Evolutionary conservation across 2,797 vertebrate species (phyloP), one percentile per base, ranked within the genome.

Genomic region (Brotula barbata): DNA sequence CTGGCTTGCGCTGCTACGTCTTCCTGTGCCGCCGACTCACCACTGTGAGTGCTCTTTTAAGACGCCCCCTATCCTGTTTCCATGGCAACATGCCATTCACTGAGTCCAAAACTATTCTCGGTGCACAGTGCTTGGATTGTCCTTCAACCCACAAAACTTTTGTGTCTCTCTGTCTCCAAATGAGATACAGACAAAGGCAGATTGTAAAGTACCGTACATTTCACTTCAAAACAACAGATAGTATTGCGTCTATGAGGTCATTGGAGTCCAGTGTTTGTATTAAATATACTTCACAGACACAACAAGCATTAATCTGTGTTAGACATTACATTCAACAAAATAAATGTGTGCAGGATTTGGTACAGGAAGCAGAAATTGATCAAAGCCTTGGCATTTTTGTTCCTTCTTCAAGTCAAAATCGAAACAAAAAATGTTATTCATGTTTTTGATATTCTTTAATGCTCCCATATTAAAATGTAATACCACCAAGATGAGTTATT

Each of bases 101-200:
- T 28, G 21, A 58, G 64, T 25, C 28, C 54, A 56, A 36, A 76
- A 55, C 55, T 68, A 82, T 81, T 78, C 51, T 68, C 28, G 28
- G 22, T 7, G 34, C 52, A 82, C 83, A 85, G 56, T 47, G 48
- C 43, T 44, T 3, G 3, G 13, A 19, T 75, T 88, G 81, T 80
- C 76, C 69, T 65, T 73, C 37, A 47, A 20, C 33, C 60, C 17
- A 58, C 14, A 40, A 40, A 68, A 64, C 28, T 36, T 69, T 33
- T n/a, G 28, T 68, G 22, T 46, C 14, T 43, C 21, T 58, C 19
- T 47, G 9, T 69, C 20, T 40, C 16, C 16, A n/a, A 44, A 7
- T 13, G 11, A 28, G 15, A 12, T 14, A 41, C 17, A 52, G 9
- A 19, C 34, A 51, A n/a, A n/a, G 53, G 55, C 33, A 11, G 33